Conservation (phyloP, 1,140 invertebrate genomes). For the Drosophila athabasca region DNA sequence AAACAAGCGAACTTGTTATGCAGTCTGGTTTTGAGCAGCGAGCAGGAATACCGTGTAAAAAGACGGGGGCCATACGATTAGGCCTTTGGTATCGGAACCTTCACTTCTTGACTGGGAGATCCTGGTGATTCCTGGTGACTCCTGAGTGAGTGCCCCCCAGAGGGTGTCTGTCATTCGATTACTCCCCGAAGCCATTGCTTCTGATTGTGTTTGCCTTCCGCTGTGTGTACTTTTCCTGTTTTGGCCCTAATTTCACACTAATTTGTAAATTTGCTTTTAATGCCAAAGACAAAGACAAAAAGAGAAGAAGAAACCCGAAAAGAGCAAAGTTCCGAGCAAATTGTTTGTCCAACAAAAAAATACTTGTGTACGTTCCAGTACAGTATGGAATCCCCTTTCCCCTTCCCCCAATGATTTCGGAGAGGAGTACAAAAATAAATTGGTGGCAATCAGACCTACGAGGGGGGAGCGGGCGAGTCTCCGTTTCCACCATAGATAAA, state of each 20-base stretch:
- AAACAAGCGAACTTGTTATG: slow-evolving; percentile 16
- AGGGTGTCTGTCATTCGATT: slow-evolving; percentile 16
- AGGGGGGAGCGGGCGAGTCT: slow-evolving; percentile 4
- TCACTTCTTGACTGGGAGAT: too few relatives aligned
- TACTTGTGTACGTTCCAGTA: slow-evolving; percentile 18
- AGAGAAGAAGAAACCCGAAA: slow-evolving; percentile 13
- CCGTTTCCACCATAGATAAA: slow-evolving; percentile 3
- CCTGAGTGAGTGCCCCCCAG: background rate
- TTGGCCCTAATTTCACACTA: slow-evolving; percentile 73
- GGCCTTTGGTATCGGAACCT: too few relatives aligned
- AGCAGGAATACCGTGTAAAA: too few relatives aligned
- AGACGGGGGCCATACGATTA: too few relatives aligned
- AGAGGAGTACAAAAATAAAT: slow-evolving; percentile 51
- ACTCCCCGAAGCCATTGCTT: slow-evolving; percentile 10
- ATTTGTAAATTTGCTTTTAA: slow-evolving; percentile 78
- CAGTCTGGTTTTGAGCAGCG: too few relatives aligned
- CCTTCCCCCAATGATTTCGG: background rate
- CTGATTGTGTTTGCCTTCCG: slow-evolving; percentile 11
- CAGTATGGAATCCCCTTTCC: too few relatives aligned
- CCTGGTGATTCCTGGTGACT: too few relatives aligned
- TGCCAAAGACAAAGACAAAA: slow-evolving; percentile 61
- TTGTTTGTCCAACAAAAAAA: slow-evolving; percentile 42
- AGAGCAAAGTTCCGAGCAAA: slow-evolving; percentile 45
- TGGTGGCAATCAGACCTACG: slow-evolving; percentile 47
- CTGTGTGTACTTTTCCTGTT: slow-evolving; percentile 33